phyloP scores from a whole-genome alignment of 2,888 invertebrate genomes.

The Reticulitermes lucifugus region DNA sequence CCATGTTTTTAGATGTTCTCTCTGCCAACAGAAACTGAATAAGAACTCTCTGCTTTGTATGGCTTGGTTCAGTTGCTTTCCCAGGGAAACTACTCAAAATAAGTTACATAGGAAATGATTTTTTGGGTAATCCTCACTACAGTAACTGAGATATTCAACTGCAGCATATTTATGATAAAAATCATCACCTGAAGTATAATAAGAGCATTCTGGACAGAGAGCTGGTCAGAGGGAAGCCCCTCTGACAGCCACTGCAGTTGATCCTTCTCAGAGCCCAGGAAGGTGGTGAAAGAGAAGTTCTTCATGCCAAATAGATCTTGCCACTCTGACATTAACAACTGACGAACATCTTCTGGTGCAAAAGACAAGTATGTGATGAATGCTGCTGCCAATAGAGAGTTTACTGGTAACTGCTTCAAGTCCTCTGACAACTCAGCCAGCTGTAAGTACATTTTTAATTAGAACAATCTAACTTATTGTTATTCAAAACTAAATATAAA shows the following conservation, averaged over 20 bases:
- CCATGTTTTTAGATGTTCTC: too few relatives aligned
- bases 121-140: too few relatives aligned
- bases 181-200: constrained; percentile 76
- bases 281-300: constrained; percentile 68
- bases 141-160: not conserved
- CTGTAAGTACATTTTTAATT: constrained; percentile 62
- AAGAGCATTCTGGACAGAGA: constrained; percentile 85
- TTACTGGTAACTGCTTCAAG: constrained; percentile 72
- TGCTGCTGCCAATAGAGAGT: constrained; percentile 79
- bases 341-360: constrained; percentile 76
- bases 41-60: too few relatives aligned
- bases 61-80: too few relatives aligned
- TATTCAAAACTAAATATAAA: too few relatives aligned
- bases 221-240: constrained; percentile 82
- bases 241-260: constrained; percentile 88
- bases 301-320: constrained; percentile 57
- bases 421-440: constrained; percentile 72
- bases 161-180: not conserved
- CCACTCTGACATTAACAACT: constrained; percentile 65
- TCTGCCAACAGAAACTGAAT: too few relatives aligned
- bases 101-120: too few relatives aligned
- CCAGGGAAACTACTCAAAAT: too few relatives aligned
- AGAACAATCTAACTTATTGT: too few relatives aligned
- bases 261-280: constrained; percentile 77
- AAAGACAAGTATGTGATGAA: constrained; percentile 82